These are phyloP conservation scores for Pachyseris speciosa DNA, from an alignment of 64 coral and sea anemone species.

Conservation along the genomic window DNA sequence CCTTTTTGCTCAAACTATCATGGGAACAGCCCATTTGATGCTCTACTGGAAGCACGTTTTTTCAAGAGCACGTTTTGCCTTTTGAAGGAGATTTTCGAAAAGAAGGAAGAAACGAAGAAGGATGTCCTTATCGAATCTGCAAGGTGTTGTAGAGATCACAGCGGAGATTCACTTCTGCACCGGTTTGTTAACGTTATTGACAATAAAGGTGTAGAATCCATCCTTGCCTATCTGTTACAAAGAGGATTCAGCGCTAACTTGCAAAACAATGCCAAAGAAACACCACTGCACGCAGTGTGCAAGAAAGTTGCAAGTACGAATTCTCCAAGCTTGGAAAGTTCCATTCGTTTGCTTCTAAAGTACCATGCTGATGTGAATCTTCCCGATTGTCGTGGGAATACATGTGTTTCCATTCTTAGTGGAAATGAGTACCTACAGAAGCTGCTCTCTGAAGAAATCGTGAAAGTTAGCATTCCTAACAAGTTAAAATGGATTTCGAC, in stretches of 20 bases:
- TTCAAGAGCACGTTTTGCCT: neutral
- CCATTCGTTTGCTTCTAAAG: conserved; percentile 8
- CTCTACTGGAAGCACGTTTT: conserved; percentile 15
- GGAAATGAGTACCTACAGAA: neutral
- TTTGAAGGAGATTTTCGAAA: conserved; percentile 5
- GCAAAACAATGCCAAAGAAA: conserved; percentile 14
- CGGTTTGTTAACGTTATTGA: neutral
- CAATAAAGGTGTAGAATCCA: neutral
- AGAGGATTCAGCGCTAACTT: conserved; percentile 6
- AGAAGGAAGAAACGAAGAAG: neutral
- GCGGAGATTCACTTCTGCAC: neutral
- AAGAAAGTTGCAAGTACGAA: neutral
- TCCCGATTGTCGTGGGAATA: conserved; percentile 4
- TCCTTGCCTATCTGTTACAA: conserved; percentile 29
- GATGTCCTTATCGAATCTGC: neutral
- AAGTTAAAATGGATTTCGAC: conserved; percentile 47
- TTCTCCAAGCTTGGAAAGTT: neutral
- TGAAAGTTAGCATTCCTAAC: neutral
- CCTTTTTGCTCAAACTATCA: conserved; percentile 11
- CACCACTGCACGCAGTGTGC: neutral
- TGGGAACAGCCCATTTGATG: conserved; percentile 4
- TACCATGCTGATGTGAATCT: conserved; percentile 27
- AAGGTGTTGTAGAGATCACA: neutral
- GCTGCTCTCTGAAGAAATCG: neutral
- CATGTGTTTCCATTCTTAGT: conserved; percentile 42